Conservation (phyloP, 2,113 vertebrate genomes). For the Neolamprologus cancellatus region DNA sequence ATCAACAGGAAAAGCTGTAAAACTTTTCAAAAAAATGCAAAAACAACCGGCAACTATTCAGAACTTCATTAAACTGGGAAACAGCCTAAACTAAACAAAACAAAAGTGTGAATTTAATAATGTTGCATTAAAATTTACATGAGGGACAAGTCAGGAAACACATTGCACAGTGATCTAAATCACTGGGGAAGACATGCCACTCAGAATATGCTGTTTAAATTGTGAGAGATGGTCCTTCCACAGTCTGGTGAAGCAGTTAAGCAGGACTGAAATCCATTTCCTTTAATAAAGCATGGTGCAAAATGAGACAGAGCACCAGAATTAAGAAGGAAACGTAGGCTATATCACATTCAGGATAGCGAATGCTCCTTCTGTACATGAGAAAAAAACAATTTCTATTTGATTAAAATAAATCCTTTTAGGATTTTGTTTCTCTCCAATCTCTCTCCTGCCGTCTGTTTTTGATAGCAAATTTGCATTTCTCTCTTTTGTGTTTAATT, state of each 20-base stretch:
- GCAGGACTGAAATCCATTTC: background rate
- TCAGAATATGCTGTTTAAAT: background rate
- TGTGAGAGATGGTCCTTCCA: background rate
- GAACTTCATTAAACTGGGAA: background rate
- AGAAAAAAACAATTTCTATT: background rate
- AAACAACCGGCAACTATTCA: background rate
- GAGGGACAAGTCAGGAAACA: background rate
- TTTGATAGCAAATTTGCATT: background rate
- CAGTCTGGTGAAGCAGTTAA: background rate
- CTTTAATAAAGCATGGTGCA: background rate
- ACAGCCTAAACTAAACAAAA: background rate
- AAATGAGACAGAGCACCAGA: background rate
- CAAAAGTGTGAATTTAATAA: background rate
- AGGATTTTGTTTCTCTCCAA: background rate
- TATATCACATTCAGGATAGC: background rate
- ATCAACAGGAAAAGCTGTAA: background rate
- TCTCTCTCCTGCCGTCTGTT: background rate
- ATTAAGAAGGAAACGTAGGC: background rate
- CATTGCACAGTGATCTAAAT: background rate
- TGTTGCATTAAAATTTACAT: background rate
- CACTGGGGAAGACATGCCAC: background rate
- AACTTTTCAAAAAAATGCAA: background rate
- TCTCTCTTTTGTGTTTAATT: background rate
- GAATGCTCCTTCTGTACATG: background rate
- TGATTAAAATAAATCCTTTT: constrained; percentile 6